Evolutionary conservation across 2,113 vertebrate species (phyloP), one percentile per base, ranked within the genome.

Genomic region (Hystrix cristata): DNA sequence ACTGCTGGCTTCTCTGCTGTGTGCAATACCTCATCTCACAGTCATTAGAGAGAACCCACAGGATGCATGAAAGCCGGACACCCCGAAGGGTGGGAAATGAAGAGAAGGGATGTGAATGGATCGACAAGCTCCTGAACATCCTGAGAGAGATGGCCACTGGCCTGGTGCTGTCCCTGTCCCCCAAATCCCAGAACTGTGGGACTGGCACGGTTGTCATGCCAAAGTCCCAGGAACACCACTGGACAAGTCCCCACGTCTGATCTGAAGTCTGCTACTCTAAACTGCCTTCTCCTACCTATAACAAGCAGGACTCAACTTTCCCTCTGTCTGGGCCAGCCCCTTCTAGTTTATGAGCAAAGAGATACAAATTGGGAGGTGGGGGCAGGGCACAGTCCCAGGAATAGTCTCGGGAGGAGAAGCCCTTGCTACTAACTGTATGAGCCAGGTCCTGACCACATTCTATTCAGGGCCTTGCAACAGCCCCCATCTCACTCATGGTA

Each of bases 21-120:
- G 94, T 29, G 60, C 95, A 31, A 3, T 78, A 7, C 94, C 7
- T 55, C 97, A 96, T 95, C 82, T 95, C 60, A 43, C 97, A 95
- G 97, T 91, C 96, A 97, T 98, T 98, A 96, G 88, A 83, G 81
- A 92, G 91, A 88, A 91, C 90, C 91, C 57, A 53, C 86, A 55
- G 96, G 90, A 65, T 81, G 84, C 80, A 85, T 48, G 79, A 83
- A 11, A 72, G 95, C 46, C 1, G 25, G 94, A 82, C 87, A 69
- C 90, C 96, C 97, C 15, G 5, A 96, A 84, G 71, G 55, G 84
- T 34, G 79, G 92, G 89, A 84, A 96, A 96, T 23, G 65, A 95
- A 78, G 48, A 81, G 71, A 53, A 31, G 43, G 23, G 19, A 74
- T 69, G 81, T 0, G 1, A 27, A 13, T 46, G 76, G 88, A 81